A percentile compares a stretch with the other conserved stretches of the same genome.
Conservation (phyloP, 2,888 invertebrate genomes). For the Pseudanteris insignis region DNA sequence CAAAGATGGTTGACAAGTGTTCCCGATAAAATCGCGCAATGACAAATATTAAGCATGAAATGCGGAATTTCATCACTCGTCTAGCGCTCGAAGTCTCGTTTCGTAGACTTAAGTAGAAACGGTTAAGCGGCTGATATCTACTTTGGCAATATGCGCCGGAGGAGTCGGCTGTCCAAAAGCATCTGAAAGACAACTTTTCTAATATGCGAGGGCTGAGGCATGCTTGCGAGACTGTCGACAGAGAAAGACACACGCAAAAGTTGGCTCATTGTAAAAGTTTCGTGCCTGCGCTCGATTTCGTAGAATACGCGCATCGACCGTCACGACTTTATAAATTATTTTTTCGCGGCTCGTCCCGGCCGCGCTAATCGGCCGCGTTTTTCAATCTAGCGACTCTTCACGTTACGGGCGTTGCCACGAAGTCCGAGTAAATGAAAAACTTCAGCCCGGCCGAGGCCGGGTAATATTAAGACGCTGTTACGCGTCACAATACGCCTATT, state of each 20-base stretch:
- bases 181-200: constrained; percentile 61
- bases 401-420: constrained; percentile 15
- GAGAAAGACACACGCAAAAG: constrained; percentile 66
- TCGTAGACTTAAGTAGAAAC: constrained; percentile 40
- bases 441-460: constrained; percentile 15
- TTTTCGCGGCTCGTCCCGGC: constrained; percentile 51
- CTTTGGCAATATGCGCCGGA: constrained; percentile 46
- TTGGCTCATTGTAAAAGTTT: constrained; percentile 65
- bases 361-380: constrained; percentile 44
- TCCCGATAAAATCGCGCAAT: too few relatives aligned
- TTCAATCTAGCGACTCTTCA: constrained; percentile 40
- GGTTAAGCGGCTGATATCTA: constrained; percentile 43
- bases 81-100: constrained; percentile 20
- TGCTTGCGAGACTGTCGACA: constrained; percentile 54
- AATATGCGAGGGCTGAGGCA: constrained; percentile 58
- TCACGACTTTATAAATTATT: constrained; percentile 59
- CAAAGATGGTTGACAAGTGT: too few relatives aligned
- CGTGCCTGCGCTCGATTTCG: constrained; percentile 30
- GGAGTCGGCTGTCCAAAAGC: constrained; percentile 35
- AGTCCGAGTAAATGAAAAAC: constrained; percentile 22
- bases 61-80: constrained; percentile 42
- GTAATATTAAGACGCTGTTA: constrained; percentile 10
- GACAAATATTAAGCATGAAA: not conserved
- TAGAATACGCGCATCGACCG: too few relatives aligned
- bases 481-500: not conserved